These are phyloP conservation scores for Latrodectus geometricus DNA, from an alignment of 1,140 invertebrate genomes.

Conservation along the genomic window DNA sequence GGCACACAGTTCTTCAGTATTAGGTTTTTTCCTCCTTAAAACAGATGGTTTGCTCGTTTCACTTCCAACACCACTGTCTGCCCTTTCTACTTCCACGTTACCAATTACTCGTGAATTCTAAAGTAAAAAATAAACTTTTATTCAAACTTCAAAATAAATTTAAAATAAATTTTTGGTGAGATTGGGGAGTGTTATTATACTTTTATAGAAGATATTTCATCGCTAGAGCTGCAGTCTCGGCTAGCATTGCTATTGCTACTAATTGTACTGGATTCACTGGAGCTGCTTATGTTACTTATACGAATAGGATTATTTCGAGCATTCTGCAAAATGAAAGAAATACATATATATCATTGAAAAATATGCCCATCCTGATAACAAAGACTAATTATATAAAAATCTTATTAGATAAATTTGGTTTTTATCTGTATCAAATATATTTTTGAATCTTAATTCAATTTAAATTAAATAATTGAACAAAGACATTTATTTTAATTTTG, in stretches of 20 bases:
- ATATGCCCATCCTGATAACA: too few species aligned
- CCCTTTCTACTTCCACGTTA: conserved; percentile 80
- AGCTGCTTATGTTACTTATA: conserved; percentile 75
- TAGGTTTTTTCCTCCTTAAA: conserved; percentile 43
- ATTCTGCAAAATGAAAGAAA: conserved; percentile 65
- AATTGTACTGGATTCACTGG: conserved; percentile 69
- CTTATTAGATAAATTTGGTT: too few species aligned
- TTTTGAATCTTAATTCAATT: too few species aligned
- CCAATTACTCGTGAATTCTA: conserved; percentile 16
- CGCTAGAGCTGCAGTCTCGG: conserved; percentile 50
- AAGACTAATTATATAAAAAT: too few species aligned
- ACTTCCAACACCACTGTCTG: conserved; percentile 92
- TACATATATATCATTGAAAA: background rate
- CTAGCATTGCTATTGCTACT: conserved; percentile 63
- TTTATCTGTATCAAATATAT: too few species aligned
- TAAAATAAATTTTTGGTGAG: too few species aligned
- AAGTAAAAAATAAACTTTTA: background rate
- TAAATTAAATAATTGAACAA: too few species aligned
- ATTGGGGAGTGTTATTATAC: background rate
- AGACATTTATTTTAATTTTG: too few species aligned
- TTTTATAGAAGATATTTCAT: conserved; percentile 35
- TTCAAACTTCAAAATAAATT: too few species aligned
- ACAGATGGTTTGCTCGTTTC: conserved; percentile 86
- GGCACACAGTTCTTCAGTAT: conserved; percentile 73
- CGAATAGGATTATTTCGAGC: conserved; percentile 70